Conservation (phyloP, 2,113 vertebrate genomes). For the Leuciscus idus region DNA sequence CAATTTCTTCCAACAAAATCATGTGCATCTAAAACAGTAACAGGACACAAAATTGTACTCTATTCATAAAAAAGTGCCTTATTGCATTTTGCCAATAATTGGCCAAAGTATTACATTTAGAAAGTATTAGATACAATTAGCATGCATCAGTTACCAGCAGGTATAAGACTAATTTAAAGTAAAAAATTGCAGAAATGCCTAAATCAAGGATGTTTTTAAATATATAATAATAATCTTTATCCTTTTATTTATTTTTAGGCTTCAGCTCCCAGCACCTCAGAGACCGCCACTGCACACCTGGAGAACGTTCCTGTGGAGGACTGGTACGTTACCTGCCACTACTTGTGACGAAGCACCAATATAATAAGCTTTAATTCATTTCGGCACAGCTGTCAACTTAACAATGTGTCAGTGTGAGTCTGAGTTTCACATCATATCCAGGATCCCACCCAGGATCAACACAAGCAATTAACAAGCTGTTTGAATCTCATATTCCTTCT, state of each 20-base stretch:
- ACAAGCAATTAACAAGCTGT: background rate
- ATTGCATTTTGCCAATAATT: background rate
- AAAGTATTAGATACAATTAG: too few relatives aligned
- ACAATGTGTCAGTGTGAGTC: background rate
- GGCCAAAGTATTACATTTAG: too few relatives aligned
- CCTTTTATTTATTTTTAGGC: constrained; percentile 71
- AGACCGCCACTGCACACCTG: constrained; percentile 73
- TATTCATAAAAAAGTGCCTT: background rate
- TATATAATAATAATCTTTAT: background rate
- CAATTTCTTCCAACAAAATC: too few relatives aligned
- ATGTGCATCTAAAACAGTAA: background rate
- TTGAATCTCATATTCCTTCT: constrained; percentile 15
- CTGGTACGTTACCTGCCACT: constrained; percentile 76
- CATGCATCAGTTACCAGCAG: too few relatives aligned
- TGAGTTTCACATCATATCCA: background rate
- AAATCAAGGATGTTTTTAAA: background rate
- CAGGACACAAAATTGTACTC: background rate
- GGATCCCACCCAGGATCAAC: background rate
- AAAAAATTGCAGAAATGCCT: background rate
- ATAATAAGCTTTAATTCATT: background rate
- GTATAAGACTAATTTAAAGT: too few relatives aligned
- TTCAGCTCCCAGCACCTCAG: constrained; percentile 74
- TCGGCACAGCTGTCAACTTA: background rate
- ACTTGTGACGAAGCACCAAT: background rate
- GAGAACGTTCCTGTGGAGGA: constrained; percentile 69